phyloP scores from a whole-genome alignment of 2,888 invertebrate genomes.

The Eulithis prunata region DNA sequence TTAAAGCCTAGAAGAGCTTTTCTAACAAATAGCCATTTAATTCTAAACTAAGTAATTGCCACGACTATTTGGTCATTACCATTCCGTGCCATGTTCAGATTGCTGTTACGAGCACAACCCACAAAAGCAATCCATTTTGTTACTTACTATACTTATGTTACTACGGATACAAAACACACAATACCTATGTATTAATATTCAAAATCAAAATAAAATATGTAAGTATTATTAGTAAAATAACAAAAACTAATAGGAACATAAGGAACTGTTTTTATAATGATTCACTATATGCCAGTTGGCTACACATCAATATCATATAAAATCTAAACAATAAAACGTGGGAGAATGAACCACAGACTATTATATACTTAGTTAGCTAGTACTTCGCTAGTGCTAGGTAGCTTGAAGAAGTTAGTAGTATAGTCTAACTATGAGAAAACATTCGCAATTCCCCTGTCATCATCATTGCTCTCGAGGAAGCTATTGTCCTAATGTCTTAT shows the following conservation, averaged over 20 bases:
- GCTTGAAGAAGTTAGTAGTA: slow-evolving; percentile 5
- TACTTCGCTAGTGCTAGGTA: too few relatives aligned
- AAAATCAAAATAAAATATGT: too few relatives aligned
- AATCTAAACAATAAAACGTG: slow-evolving; percentile 10
- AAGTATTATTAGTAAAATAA: too few relatives aligned
- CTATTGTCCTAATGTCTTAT: slow-evolving; percentile 2
- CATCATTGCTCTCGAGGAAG: slow-evolving; percentile 13
- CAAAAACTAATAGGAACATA: too few relatives aligned
- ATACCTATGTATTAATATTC: too few relatives aligned
- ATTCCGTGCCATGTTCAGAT: neutral
- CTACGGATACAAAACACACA: too few relatives aligned
- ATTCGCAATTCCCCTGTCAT: slow-evolving; percentile 13
- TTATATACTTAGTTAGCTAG: too few relatives aligned
- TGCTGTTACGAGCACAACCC: slow-evolving; percentile 5
- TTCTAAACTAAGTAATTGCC: slow-evolving; percentile 2
- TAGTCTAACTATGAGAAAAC: slow-evolving; percentile 16
- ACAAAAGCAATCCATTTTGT: slow-evolving; percentile 10
- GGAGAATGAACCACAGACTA: neutral
- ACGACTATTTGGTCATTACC: neutral
- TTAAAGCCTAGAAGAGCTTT: too few relatives aligned
- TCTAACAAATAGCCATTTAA: neutral
- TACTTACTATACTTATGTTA: neutral
- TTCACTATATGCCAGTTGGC: slow-evolving; percentile 1
- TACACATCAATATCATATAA: slow-evolving; percentile 1
- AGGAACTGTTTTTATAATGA: neutral